Conservation (phyloP, 2,888 invertebrate genomes). For the Drosophila setosimentum region DNA sequence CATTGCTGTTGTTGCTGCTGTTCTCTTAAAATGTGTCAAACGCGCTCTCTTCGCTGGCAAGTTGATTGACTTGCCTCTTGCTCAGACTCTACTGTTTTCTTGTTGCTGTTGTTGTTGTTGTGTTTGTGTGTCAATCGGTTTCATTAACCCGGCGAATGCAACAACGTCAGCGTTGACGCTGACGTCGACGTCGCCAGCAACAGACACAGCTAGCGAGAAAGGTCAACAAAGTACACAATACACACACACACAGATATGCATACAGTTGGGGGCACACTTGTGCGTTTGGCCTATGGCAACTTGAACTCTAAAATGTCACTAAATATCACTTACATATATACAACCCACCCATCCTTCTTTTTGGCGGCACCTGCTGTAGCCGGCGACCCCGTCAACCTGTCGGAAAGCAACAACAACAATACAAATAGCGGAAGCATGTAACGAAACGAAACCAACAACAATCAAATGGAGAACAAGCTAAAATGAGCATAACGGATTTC, state of each 20-base stretch:
- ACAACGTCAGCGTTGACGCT: constrained; percentile 20
- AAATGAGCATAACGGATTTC: not conserved
- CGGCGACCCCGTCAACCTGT: constrained; percentile 21
- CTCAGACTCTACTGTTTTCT: constrained; percentile 41
- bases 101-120: constrained; percentile 40
- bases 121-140: constrained; percentile 84
- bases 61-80: constrained; percentile 40
- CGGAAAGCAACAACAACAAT: constrained; percentile 4
- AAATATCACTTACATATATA: constrained; percentile 17
- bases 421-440: constrained; percentile 26
- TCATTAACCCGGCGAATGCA: constrained; percentile 83
- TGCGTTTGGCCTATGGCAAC: constrained; percentile 45
- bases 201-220: constrained; percentile 57
- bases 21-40: constrained; percentile 6
- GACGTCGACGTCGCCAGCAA: constrained; percentile 24
- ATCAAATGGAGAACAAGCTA: not conserved
- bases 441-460: constrained; percentile 27
- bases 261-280: constrained; percentile 28
- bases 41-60: constrained; percentile 20
- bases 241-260: constrained; percentile 10
- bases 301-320: constrained; percentile 61
- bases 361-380: constrained; percentile 31
- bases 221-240: constrained; percentile 77
- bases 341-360: not conserved
- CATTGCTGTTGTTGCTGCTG: constrained; percentile 13